Conservation (phyloP, 2,888 invertebrate species). For the Pseudolycoriella hygida region DNA sequence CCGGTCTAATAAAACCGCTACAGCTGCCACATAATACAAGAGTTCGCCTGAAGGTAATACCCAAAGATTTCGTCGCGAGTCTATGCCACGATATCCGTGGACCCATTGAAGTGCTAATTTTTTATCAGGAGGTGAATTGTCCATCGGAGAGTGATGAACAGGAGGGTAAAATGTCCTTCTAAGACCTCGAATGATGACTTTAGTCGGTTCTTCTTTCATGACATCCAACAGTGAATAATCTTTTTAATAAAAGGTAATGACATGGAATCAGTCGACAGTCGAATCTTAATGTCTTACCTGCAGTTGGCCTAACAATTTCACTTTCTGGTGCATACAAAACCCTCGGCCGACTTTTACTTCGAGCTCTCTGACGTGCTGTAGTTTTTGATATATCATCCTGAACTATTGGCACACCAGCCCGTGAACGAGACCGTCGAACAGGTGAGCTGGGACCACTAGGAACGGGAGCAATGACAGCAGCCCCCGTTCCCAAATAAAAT, state of each 20-base stretch:
- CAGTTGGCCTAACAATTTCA: slow-evolving; percentile 61
- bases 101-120: slow-evolving; percentile 86
- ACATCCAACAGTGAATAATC: slow-evolving; percentile 72
- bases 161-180: slow-evolving; percentile 76
- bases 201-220: slow-evolving; percentile 67
- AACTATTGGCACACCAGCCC: slow-evolving; percentile 33
- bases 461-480: slow-evolving; percentile 21
- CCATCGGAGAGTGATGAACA: slow-evolving; percentile 65
- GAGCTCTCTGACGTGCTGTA: slow-evolving; percentile 44
- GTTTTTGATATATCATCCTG: slow-evolving; percentile 27
- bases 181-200: slow-evolving; percentile 66
- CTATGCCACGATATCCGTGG: slow-evolving; percentile 89
- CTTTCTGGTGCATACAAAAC: slow-evolving; percentile 68
- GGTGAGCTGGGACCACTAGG: slow-evolving; percentile 36
- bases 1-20: slow-evolving; percentile 73
- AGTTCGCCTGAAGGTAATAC: slow-evolving; percentile 86
- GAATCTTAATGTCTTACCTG: slow-evolving; percentile 22
- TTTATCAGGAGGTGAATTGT: slow-evolving; percentile 75
- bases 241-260: slow-evolving; percentile 18
- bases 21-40: slow-evolving; percentile 81
- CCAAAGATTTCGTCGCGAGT: slow-evolving; percentile 78
- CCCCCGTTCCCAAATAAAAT: slow-evolving; percentile 58
- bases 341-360: slow-evolving; percentile 74
- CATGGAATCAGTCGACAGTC: neutral
- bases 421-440: slow-evolving; percentile 44